phyloP scores from a whole-genome alignment of 2,113 vertebrate genomes.

The Crotalus viridis region DNA sequence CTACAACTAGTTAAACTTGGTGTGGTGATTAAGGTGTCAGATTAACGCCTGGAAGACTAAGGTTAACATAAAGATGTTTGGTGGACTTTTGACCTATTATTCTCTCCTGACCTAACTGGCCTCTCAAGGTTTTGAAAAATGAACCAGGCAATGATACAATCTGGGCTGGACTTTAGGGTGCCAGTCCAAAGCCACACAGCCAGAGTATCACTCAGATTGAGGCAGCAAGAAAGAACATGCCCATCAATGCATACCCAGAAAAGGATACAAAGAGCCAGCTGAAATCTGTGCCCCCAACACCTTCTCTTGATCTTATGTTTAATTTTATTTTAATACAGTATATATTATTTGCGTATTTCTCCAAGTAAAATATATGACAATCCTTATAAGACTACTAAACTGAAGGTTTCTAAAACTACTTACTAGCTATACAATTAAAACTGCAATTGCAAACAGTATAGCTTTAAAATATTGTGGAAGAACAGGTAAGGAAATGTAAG shows the following conservation, averaged over 20 bases:
- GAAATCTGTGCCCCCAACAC: neutral
- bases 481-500: neutral
- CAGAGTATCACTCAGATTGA: neutral
- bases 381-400: neutral
- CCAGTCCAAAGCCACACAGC: neutral
- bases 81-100: neutral
- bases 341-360: neutral
- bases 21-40: neutral
- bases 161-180: neutral
- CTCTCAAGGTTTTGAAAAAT: neutral
- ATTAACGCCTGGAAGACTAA: neutral
- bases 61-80: neutral
- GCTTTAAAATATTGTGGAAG: neutral
- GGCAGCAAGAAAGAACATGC: neutral
- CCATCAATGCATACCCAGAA: neutral
- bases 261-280: neutral
- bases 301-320: neutral
- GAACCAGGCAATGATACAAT: neutral
- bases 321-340: neutral
- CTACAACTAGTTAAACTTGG: neutral
- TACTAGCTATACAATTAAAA: neutral
- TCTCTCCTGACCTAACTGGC: neutral
- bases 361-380: neutral
- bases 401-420: neutral
- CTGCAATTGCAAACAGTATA: neutral